Evolutionary conservation across 2,113 vertebrate genomes (phyloP), one percentile per base, ranked within the genome.

Genomic region (Gila orcuttii): DNA sequence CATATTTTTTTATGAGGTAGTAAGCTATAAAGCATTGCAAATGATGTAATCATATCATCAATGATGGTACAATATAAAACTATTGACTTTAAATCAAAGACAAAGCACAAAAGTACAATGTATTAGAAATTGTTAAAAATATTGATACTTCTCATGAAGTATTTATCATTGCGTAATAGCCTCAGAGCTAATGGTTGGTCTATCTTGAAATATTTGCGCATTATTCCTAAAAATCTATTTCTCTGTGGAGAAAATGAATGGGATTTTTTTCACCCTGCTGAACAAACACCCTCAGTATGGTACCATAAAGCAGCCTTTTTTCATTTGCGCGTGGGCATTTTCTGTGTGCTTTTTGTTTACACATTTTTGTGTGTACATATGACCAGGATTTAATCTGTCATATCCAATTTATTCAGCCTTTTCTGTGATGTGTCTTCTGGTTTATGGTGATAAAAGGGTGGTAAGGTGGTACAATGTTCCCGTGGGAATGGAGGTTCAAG

Each of bases 361-460:
- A 59, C 25, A 23, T 62, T 42, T 21, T 42, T 23, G 36, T 57
- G 4, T 57, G 28, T 62, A 12, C 77, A 39, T 33, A 33, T 77
- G 50, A 21, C 75, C 50, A 77, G 75, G 45, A 50, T 69, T 50
- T 31, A 31, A 71, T 82, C 64, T 82, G 25, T 69, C 64, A 39
- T 69, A 55, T 82, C 42, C 79, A 52, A 69, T 82, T 82, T 42
- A 45, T 52, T 47, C 60, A 68, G n/a, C 25, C 42, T 69, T 55
- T 82, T 52, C 1, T 69, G 8, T 55, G 6, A 6, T 31, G 10
- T 28, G 64, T 69, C 80, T 82, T 69, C 64, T 71, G 80, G 31
- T 82, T 69, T 71, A 82, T 82, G 17, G 80, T 21, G 28, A 25
- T 83, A 59, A 73, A 73, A 50, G 47, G 39, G 50, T 39, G 31